Evolutionary conservation across 2,113 vertebrate genomes (phyloP), one percentile per base, ranked within the genome.

Genomic region (Pipa parva): DNA sequence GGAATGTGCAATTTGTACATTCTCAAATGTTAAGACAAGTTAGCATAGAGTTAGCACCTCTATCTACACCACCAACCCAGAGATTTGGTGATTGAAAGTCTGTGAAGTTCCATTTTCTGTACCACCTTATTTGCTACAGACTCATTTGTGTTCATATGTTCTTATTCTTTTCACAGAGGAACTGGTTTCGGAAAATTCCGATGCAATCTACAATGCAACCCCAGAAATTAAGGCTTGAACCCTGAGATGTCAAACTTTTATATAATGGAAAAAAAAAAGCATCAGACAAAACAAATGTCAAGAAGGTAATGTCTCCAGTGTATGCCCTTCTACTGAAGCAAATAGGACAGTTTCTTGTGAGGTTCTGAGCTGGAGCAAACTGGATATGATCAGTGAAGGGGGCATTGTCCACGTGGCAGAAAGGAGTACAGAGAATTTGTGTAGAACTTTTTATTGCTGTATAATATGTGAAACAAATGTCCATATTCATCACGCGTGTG

Each of bases 171-270:
- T 74, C 74, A 50, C 83, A 98, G 95, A 99, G 87, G 96, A 99
- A 63, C 83, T 98, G 75, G 80, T 87, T 33, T 86, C 93, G 12
- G 96, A 99, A 85, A 98, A 95, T 80, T 87, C 93, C 22, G 96
- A 99, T 77, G 76, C 85, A 31, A 80, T 96, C 60, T 98, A 92
- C 85, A 87, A 88, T 72, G 73, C 91, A 21, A 74, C 91, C 66
- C 88, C 94, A 60, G 95, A 99, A 82, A 91, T 97, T 49, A 97
- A 99, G 76, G 93, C 94, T 81, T 99, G 87, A 97, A 31, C 22
- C 9, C 28, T 15, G 12, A 2, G 7, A 17, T 3, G 17, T 22
- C 21, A 21, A 11, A n/a, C 5, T 8, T 21, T 24, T 18, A 9
- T 9, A 42, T 7, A 15, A 36, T 36, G 18, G 42, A 21, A 31